Conservation (phyloP, 2,113 vertebrate genomes). For the Azemiops feae region DNA sequence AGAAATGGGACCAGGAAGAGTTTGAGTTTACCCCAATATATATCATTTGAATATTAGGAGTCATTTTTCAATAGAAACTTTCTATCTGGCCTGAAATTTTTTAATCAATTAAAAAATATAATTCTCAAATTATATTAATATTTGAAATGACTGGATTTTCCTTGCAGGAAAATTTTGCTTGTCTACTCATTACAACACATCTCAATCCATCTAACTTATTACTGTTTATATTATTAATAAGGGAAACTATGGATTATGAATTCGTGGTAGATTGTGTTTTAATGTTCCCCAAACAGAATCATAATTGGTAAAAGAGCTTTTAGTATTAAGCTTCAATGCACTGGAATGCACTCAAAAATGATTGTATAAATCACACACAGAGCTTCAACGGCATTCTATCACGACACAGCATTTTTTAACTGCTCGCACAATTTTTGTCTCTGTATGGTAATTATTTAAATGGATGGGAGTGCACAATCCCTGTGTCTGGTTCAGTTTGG, state of each 20-base stretch:
- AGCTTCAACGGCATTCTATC: constrained; percentile 26
- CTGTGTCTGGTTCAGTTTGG: not conserved
- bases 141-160: not conserved
- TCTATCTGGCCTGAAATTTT: not conserved
- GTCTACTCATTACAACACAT: not conserved
- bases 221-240: constrained; percentile 53
- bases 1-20: not conserved
- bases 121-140: not conserved
- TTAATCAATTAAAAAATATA: not conserved
- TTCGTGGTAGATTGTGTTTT: constrained; percentile 63
- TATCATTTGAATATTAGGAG: not conserved
- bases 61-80: not conserved
- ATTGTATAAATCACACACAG: constrained; percentile 57
- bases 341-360: constrained; percentile 53
- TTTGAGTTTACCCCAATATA: not conserved
- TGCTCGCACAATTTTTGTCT: not conserved
- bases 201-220: constrained; percentile 35
- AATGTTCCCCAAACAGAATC: constrained; percentile 64
- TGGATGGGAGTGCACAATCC: accelerated
- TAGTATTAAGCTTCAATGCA: constrained; percentile 57
- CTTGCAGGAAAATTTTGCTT: not conserved
- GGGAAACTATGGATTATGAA: constrained; percentile 60
- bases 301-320: constrained; percentile 65
- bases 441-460: not conserved
- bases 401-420: constrained; percentile 9